Base-by-base conservation (phyloP, 2,888 invertebrate genomes). In the Geotrupes spiniger region DNA sequence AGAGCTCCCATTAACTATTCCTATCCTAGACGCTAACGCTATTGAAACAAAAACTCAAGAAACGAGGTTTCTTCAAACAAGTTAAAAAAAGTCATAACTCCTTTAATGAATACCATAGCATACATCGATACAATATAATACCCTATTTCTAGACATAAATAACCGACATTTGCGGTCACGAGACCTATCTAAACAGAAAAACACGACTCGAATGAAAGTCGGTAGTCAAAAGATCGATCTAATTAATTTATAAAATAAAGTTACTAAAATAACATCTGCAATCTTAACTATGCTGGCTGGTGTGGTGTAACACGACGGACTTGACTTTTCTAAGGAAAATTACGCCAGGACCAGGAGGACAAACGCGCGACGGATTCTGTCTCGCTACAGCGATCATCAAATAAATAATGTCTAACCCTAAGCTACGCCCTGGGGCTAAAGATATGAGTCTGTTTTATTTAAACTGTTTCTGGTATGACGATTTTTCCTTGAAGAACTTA, bases 81-180 rank as follows among this genome's bases (percentile, higher is more conserved):
- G 36, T 21, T 25, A 31, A 25, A 33, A 11, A 33, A 28, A 36
- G 41, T 41, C 40, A 46, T 27, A 41, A 51, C 51, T 50, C 46
- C 41, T 54, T 51, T 56, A 54, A 54, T 54, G 28, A 49, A 46
- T 41, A 29, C 37, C 43, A 55, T 54, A 57, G 46, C 43, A 33
- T 29, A 45, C 58, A 59, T 59, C 59, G 49, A 56, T 42, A 50
- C 51, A 46, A 54, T 56, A 50, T 54, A 54, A 49, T 52, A 46
- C 53, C 60, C 58, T 58, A 49, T 44, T 46, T 57, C 59, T 58
- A 50, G 51, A 60, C 57, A 57, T 51, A 53, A 43, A 53, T 31
- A 46, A 51, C 49, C 54, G 51, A 21, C 31, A 40, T 42, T n/a
- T 46, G 41, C 36, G 40, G 43, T 42, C 36, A 43, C 42, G 39